Evolutionary conservation across 1,140 invertebrate species (phyloP).

Genomic region (Eupeodes corollae): DNA sequence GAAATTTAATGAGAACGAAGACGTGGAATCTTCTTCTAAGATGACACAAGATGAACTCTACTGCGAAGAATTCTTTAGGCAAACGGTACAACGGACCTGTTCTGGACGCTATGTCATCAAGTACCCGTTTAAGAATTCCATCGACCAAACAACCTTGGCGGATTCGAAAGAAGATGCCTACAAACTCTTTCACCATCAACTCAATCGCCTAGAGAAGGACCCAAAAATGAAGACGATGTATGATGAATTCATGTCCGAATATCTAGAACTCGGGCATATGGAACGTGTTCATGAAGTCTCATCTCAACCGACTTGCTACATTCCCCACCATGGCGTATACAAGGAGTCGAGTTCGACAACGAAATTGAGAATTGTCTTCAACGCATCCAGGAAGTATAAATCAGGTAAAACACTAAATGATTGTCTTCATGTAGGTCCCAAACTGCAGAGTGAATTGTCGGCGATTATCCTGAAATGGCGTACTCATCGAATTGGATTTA

Average conservation of each 20-base stretch:
- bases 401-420: constrained; percentile 24
- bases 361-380: constrained; percentile 27
- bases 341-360: constrained; percentile 21
- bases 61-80: no score
- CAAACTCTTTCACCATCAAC: neutral
- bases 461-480: constrained; percentile 26
- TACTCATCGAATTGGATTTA: constrained; percentile 14
- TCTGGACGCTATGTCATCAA: neutral
- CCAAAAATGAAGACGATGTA: neutral
- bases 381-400: constrained; percentile 16
- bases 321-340: constrained; percentile 35
- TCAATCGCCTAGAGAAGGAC: neutral
- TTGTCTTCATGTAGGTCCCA: constrained; percentile 20
- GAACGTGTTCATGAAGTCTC: neutral
- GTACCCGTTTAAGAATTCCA: neutral
- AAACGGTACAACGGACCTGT: no score
- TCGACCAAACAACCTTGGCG: neutral
- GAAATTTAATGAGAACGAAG: no score
- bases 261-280: neutral
- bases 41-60: no score
- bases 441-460: constrained; percentile 25
- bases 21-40: no score
- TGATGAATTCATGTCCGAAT: neutral
- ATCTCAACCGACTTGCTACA: constrained; percentile 8
- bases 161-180: neutral